phyloP scores from a whole-genome alignment of 2,797 vertebrate species.

The Hybognathus amarus region DNA sequence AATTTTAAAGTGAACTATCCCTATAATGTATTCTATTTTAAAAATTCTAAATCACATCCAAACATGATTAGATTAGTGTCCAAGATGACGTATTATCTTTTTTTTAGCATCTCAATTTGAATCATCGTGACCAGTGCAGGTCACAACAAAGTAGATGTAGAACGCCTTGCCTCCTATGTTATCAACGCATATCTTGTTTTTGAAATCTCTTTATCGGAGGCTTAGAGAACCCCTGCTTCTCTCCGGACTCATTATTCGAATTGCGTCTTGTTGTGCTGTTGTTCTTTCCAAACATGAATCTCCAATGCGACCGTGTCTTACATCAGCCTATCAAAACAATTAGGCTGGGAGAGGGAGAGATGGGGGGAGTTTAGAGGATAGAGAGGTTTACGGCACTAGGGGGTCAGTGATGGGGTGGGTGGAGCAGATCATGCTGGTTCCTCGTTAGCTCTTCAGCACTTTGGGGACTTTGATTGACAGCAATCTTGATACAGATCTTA shows the following conservation, averaged over 20 bases:
- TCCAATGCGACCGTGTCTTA: constrained; percentile 17
- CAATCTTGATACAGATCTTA: background rate
- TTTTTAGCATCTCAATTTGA: background rate
- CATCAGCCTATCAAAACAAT: constrained; percentile 51
- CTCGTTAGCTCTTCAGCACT: constrained; percentile 2
- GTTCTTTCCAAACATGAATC: constrained; percentile 45
- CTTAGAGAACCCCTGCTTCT: constrained; percentile 42
- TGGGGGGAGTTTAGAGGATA: constrained; percentile 26
- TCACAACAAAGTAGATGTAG: constrained; percentile 34
- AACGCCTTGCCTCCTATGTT: constrained; percentile 14
- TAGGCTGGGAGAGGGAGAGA: constrained; percentile 4
- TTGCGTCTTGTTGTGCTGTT: constrained; percentile 38
- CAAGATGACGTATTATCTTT: constrained; percentile 12
- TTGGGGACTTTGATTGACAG: constrained; percentile 25
- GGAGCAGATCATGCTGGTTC: constrained; percentile 36
- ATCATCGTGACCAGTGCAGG: background rate
- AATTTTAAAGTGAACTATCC: too few relatives aligned
- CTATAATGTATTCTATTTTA: background rate
- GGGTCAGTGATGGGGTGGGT: constrained; percentile 39
- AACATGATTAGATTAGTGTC: constrained; percentile 37
- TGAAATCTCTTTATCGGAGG: constrained; percentile 43
- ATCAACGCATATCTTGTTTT: constrained; percentile 59
- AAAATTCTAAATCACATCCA: background rate
- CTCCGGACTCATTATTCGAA: constrained; percentile 18
- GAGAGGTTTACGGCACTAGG: constrained; percentile 12